Percentiles rank a stretch among this genome's conserved stretches.
Conservation (phyloP, 2,113 vertebrate species). For the Aepyceros melampus region DNA sequence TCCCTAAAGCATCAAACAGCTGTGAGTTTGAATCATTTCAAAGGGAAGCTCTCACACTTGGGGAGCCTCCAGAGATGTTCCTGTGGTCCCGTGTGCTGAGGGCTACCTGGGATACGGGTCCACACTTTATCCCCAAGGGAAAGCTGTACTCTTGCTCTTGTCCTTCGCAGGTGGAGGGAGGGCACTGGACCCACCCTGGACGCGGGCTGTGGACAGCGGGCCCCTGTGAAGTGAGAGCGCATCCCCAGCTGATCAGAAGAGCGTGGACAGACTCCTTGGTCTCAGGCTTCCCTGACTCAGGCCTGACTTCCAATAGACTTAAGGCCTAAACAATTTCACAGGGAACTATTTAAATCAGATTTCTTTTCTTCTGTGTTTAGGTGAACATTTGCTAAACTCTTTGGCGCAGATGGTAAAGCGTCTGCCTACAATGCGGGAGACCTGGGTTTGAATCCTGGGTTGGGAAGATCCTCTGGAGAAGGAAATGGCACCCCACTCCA, state of each 20-base stretch:
- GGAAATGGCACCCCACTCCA: too few relatives aligned
- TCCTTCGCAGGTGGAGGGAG: neutral
- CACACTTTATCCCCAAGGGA: neutral
- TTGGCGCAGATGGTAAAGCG: too few relatives aligned
- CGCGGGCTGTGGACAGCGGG: neutral
- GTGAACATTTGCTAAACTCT: neutral
- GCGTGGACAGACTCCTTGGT: neutral
- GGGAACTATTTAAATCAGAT: neutral
- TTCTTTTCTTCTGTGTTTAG: neutral
- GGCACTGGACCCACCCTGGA: neutral
- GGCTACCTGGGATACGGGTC: too few relatives aligned
- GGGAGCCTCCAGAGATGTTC: neutral
- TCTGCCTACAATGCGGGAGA: too few relatives aligned
- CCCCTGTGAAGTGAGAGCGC: neutral
- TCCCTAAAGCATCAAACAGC: neutral
- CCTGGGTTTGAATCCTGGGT: too few relatives aligned
- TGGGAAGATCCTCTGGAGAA: too few relatives aligned
- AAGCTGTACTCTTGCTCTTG: neutral
- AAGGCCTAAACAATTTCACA: neutral
- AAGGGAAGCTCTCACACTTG: neutral
- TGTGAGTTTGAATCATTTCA: constrained; percentile 23
- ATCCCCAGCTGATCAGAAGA: neutral
- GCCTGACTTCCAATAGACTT: neutral
- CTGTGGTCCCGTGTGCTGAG: neutral
- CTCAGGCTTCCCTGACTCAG: neutral